Percentiles rank a stretch among this genome's conserved stretches.
phyloP scores from a whole-genome alignment of 2,113 vertebrate genomes.

The Megaceryle maxima region DNA sequence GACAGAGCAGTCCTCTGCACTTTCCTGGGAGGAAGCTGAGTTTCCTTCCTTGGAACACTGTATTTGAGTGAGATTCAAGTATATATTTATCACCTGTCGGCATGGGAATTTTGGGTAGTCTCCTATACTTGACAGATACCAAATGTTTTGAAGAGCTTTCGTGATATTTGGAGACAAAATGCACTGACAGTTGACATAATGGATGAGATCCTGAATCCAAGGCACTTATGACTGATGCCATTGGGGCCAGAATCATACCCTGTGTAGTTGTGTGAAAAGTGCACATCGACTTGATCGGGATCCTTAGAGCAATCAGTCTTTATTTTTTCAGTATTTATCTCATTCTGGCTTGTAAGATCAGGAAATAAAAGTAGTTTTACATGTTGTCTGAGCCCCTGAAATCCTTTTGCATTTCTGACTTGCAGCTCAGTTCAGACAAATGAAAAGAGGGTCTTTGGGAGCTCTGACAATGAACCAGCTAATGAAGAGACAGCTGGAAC shows the following conservation, averaged over 20 bases:
- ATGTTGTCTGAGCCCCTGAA: slow-evolving; percentile 63
- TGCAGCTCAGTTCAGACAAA: slow-evolving; percentile 96
- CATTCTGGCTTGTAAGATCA: neutral
- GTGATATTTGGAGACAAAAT: neutral
- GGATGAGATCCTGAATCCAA: neutral
- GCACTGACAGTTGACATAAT: neutral
- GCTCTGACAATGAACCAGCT: slow-evolving; percentile 97
- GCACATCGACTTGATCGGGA: neutral
- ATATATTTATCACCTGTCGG: neutral
- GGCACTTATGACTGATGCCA: neutral
- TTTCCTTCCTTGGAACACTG: neutral
- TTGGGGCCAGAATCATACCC: neutral
- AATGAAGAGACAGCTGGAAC: slow-evolving; percentile 98
- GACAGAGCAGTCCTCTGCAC: neutral
- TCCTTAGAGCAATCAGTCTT: neutral
- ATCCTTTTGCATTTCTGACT: slow-evolving; percentile 73
- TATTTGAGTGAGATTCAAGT: neutral
- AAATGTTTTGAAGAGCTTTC: neutral
- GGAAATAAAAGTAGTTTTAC: slow-evolving; percentile 35
- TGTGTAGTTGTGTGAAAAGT: neutral
- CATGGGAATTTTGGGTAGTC: neutral
- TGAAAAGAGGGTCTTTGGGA: slow-evolving; percentile 96
- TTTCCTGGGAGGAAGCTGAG: neutral
- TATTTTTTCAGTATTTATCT: neutral
- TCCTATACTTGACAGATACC: neutral